A percentile compares a stretch with the other conserved stretches of the same genome.
Conservation (phyloP, 2,888 invertebrate species). For the Clepsis dumicolana region DNA sequence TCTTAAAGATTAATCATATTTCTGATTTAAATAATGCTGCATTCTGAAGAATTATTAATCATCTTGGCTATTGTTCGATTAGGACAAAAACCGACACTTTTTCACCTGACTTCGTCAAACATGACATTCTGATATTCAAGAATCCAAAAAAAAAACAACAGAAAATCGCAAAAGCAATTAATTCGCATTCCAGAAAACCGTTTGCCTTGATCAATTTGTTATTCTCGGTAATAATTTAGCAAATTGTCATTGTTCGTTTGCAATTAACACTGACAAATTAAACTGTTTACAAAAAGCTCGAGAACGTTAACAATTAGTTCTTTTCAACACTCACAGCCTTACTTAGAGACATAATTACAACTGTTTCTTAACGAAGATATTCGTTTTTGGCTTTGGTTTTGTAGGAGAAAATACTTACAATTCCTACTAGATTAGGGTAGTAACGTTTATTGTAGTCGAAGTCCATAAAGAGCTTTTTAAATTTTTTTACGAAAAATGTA, state of each 20-base stretch:
- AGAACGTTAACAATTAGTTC: constrained; percentile 20
- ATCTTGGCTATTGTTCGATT: background rate
- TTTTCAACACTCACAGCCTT: constrained; percentile 5
- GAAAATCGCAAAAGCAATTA: constrained; percentile 20
- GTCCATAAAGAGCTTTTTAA: too few species aligned
- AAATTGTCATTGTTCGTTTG: constrained; percentile 32
- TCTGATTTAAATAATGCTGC: too few species aligned
- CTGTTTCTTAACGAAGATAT: too few species aligned
- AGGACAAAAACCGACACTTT: background rate
- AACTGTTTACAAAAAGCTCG: constrained; percentile 32
- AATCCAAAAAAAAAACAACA: constrained; percentile 1
- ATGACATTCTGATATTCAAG: background rate
- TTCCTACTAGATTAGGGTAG: too few species aligned
- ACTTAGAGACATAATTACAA: background rate
- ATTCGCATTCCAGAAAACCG: constrained; percentile 22
- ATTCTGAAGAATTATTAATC: background rate
- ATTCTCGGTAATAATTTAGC: constrained; percentile 29
- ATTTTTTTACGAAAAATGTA: too few species aligned
- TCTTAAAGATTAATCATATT: too few species aligned
- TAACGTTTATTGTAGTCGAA: too few species aligned
- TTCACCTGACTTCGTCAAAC: background rate
- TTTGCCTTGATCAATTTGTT: constrained; percentile 11
- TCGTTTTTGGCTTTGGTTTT: too few species aligned
- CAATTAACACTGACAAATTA: constrained; percentile 35
- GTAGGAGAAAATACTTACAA: too few species aligned